Evolutionary conservation across 2,888 invertebrate species (phyloP), one percentile per base, ranked within the genome.

Genomic region (Caprella mutica): DNA sequence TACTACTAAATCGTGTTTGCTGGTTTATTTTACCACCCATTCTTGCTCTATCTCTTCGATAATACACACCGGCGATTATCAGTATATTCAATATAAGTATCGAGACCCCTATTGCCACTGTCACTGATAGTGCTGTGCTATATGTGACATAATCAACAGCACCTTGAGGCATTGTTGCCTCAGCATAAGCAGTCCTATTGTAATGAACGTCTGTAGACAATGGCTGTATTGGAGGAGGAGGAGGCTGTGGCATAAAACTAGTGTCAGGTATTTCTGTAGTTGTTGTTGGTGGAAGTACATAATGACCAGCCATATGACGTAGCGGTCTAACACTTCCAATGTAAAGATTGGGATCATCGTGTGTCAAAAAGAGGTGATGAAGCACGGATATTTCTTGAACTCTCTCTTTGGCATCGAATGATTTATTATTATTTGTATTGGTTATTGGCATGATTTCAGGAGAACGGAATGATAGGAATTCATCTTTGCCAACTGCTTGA

Each of bases 81-180:
- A 93, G 76, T 42, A 93, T 87, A 71, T 94, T 94, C 3, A 93
- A 76, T 68, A 93, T 89, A 19, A 94, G 78, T 58, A 94, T 75
- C 5, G 90, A 90, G 70, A 92, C 91, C 33, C 94, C 94, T 66
- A 94, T 91, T 48, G 92, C 93, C 68, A 94, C 90, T n/a, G 91
- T 92, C 0, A 91, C 88, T 72, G 89, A 89, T 14, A 92, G 74
- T 1, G 91, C 91, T 4, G 91, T 90, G 0, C 88, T 88, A 69
- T 91, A 91, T 1, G 88, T 67, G 74, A 69, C 8, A 42, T 57
- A 57, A n/a, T 55, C 59, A 2, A 57, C 55, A 1, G 56, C 35
- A n/a, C 42, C 55, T 43, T 57, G 53, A 19, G 59, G 55, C 46
- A 35, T 56, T 2, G 59, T 59, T 12, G 56, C 63, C 40, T 59